phyloP scores from a whole-genome alignment of 2,113 vertebrate species.

The Protomyctophum bolini region DNA sequence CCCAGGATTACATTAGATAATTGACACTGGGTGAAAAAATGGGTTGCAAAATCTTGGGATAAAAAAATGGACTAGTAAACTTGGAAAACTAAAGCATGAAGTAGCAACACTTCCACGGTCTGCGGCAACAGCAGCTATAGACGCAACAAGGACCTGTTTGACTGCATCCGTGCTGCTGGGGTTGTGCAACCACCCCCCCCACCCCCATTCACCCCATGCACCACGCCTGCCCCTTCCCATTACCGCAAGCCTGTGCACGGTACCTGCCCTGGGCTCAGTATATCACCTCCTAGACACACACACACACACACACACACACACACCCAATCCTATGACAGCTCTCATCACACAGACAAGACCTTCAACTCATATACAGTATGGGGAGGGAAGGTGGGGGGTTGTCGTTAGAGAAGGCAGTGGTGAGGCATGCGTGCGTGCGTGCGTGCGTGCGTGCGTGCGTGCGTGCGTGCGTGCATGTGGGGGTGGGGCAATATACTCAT shows the following conservation, averaged over 20 bases:
- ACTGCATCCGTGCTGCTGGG: constrained; percentile 31
- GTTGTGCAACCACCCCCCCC: constrained; percentile 25
- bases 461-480: background rate
- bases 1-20: too few species aligned
- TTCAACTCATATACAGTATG: constrained; percentile 17
- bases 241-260: constrained; percentile 50
- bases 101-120: constrained; percentile 4
- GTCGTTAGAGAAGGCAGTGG: constrained; percentile 28
- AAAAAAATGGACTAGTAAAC: constrained; percentile 13
- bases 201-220: background rate
- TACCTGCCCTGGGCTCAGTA: constrained; percentile 60
- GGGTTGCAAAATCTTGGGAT: too few species aligned
- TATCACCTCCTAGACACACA: constrained; percentile 31
- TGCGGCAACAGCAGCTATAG: constrained; percentile 13
- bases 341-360: constrained; percentile 38
- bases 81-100: constrained; percentile 15
- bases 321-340: constrained; percentile 15
- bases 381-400: constrained; percentile 18
- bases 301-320: constrained; percentile 34
- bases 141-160: constrained; percentile 18
- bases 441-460: background rate
- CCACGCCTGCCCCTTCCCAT: constrained; percentile 41
- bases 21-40: too few species aligned
- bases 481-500: constrained; percentile 30
- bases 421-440: constrained; percentile 5